Evolutionary conservation across 2,113 vertebrate species (phyloP), one percentile per base, ranked within the genome.

Genomic region (Panurus biarmicus): DNA sequence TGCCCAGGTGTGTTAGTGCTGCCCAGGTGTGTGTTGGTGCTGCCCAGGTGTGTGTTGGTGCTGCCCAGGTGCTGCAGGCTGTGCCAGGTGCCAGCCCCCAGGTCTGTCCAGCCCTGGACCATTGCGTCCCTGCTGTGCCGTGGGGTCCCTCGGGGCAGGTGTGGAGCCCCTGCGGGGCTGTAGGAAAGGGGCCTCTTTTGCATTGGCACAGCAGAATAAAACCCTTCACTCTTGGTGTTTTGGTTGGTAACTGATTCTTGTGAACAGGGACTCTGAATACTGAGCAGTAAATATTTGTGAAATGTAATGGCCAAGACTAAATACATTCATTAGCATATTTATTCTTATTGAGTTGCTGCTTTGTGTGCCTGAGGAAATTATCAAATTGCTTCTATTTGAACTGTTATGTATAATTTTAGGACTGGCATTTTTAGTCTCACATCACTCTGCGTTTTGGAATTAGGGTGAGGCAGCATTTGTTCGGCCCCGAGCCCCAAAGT

Each of bases 261-360:
- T 81, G 76, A 58, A 24, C 5, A 62, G 82, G 73, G 56, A 18
- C 53, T 65, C 62, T 51, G 84, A 62, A 45, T 29, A 4, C 57
- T 26, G 66, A 95, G 35, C 74, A 64, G 73, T 81, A 87, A 82
- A 89, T 89, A 87, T 89, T 91, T 91, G 71, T 91, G 66, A 82
- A 89, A 87, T 69, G 48, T 61, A 94, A 87, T 87, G 77, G 74
- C 77, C 90, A 76, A 85, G 87, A 89, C 87, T 89, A 91, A 93
- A 85, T 36, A 54, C 77, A 23, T 45, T 89, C 70, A 91, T 92
- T 95, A 93, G 45, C 64, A 33, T 80, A 35, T 95, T 90, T 88
- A 80, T 94, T 92, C 60, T 70, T 88, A 85, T 47, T 89, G 84
- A 88, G 45, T 58, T 77, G 90, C 61, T 87, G 69, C 70, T 78